Percentiles rank a stretch among this genome's conserved stretches.
phyloP scores from a whole-genome alignment of 2,888 invertebrate genomes.

The Ophraella communa region DNA sequence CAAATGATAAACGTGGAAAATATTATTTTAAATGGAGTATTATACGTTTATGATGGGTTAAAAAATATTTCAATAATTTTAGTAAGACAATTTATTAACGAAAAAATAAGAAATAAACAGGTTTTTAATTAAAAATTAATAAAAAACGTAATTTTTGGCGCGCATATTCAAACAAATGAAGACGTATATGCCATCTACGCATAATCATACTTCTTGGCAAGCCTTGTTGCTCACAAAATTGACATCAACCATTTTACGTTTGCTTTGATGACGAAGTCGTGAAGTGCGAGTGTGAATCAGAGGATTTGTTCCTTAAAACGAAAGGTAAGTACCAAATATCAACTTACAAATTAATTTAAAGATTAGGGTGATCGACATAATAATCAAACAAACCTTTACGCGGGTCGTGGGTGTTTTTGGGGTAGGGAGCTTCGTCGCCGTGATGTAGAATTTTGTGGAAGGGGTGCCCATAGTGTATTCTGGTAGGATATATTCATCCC shows the following conservation, averaged over 20 bases:
- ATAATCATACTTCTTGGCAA: conserved; percentile 47
- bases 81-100: not conserved
- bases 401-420: conserved; percentile 58
- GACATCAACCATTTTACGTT: conserved; percentile 47
- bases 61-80: not conserved
- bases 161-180: conserved; percentile 41
- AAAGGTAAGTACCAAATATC: conserved; percentile 41
- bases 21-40: not conserved
- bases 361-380: conserved; percentile 40
- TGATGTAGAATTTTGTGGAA: conserved; percentile 61
- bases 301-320: conserved; percentile 18
- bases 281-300: conserved; percentile 43
- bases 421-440: conserved; percentile 62
- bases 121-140: not conserved
- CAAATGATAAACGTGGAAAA: not conserved
- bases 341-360: conserved; percentile 19
- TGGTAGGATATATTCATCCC: conserved; percentile 62
- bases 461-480: conserved; percentile 61
- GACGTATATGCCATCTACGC: conserved; percentile 52
- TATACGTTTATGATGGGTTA: not conserved
- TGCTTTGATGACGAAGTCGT: conserved; percentile 54
- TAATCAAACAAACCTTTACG: conserved; percentile 55
- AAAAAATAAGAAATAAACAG: not conserved
- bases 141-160: conserved; percentile 28
- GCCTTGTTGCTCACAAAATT: conserved; percentile 45